Percentiles rank a stretch among this genome's conserved stretches.
phyloP scores from a whole-genome alignment of 2,113 vertebrate species.

The Calidris pugnax region DNA sequence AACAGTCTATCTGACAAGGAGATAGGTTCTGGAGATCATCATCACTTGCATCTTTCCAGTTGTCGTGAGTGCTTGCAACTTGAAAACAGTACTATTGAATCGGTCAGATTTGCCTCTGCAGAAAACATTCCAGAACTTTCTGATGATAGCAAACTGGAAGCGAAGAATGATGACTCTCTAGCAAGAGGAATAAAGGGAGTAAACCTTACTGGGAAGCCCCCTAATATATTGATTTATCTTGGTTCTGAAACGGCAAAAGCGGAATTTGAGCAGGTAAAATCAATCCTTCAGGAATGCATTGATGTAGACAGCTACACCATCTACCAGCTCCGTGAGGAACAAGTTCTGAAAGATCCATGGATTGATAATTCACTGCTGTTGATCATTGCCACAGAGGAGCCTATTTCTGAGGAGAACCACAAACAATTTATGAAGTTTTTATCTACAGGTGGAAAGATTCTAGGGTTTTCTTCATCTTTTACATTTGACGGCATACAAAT shows the following conservation, averaged over 20 bases:
- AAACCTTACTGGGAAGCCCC: slow-evolving; percentile 74
- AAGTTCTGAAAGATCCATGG: slow-evolving; percentile 87
- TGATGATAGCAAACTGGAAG: slow-evolving; percentile 58
- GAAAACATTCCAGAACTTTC: slow-evolving; percentile 90
- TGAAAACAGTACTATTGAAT: slow-evolving; percentile 93
- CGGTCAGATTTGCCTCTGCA: slow-evolving; percentile 85
- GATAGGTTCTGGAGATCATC: slow-evolving; percentile 4
- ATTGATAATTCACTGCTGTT: slow-evolving; percentile 82
- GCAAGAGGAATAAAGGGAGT: neutral
- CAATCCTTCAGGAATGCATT: slow-evolving; percentile 80
- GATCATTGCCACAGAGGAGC: slow-evolving; percentile 78
- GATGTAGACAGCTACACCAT: slow-evolving; percentile 79
- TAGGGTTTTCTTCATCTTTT: slow-evolving; percentile 82
- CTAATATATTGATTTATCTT: slow-evolving; percentile 89
- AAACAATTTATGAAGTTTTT: slow-evolving; percentile 82
- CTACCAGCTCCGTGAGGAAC: slow-evolving; percentile 82
- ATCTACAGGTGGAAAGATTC: slow-evolving; percentile 83
- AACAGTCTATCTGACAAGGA: neutral
- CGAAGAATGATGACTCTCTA: neutral
- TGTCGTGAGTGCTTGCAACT: slow-evolving; percentile 91
- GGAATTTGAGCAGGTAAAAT: slow-evolving; percentile 70
- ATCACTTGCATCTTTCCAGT: slow-evolving; percentile 88
- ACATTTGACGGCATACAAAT: slow-evolving; percentile 77
- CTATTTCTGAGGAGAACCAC: slow-evolving; percentile 69
- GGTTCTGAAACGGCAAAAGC: slow-evolving; percentile 48